Evolutionary conservation across 1,140 invertebrate species (phyloP).

Genomic region (Rhynchophorus ferrugineus): DNA sequence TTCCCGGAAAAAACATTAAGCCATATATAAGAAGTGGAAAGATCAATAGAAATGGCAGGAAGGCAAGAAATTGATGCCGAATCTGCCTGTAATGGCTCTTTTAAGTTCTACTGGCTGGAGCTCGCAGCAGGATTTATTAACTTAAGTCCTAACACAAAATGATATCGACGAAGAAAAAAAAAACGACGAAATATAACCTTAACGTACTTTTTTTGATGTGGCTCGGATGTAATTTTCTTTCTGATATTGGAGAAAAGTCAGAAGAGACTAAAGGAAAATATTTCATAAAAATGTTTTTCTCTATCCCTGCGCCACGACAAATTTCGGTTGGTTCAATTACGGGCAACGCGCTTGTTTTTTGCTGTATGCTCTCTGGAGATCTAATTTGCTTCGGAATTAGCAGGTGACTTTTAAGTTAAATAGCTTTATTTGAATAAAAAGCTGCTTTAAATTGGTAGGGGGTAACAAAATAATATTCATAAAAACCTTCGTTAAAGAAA

Average conservation of each 20-base stretch:
- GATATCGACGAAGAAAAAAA: conserved; percentile 12
- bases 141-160: conserved; percentile 13
- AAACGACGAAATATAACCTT: conserved; percentile 3
- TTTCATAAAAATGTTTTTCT: background rate
- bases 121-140: conserved; percentile 15
- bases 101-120: conserved; percentile 18
- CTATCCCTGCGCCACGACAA: background rate
- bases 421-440: no score
- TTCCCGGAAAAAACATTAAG: conserved; percentile 5
- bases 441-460: no score
- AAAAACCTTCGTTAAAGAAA: no score
- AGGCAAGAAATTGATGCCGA: conserved; percentile 22
- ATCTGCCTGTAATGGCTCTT: conserved; percentile 23
- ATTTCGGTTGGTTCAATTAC: no score
- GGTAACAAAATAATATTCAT: no score
- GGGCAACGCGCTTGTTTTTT: no score
- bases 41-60: conserved; percentile 14
- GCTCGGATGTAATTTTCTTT: conserved; percentile 1
- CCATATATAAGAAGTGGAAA: conserved; percentile 10
- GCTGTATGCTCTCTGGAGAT: no score
- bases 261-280: background rate
- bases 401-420: no score
- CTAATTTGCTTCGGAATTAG: no score
- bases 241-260: background rate
- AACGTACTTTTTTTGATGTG: background rate